These are phyloP conservation scores for Notechis scutatus DNA, from an alignment of 2,113 vertebrate species.

Conservation along the genomic window DNA sequence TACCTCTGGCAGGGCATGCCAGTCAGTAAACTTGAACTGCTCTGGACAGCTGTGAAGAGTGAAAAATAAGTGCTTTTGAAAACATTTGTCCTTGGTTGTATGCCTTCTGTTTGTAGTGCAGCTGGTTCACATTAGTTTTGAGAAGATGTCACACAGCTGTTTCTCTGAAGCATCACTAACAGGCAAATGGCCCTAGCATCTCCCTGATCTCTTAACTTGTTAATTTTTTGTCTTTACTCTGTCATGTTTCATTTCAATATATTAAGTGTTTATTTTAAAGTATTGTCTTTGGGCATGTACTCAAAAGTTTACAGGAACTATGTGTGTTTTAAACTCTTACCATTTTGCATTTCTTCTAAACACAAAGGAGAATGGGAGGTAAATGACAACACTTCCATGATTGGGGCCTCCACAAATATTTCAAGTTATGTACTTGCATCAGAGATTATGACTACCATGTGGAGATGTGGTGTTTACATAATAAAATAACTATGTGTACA, in stretches of 20 bases:
- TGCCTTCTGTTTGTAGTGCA: conserved; percentile 53
- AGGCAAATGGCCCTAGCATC: conserved; percentile 59
- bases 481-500: not conserved
- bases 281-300: conserved; percentile 49
- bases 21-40: conserved; percentile 51
- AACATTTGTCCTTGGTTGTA: conserved; percentile 60
- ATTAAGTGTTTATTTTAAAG: conserved; percentile 54
- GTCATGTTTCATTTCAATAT: conserved; percentile 64
- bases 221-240: conserved; percentile 50
- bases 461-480: not conserved
- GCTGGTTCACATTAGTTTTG: conserved; percentile 66
- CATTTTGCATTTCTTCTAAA: not conserved
- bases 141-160: conserved; percentile 69
- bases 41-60: conserved; percentile 57
- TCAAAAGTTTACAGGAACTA: conserved; percentile 55
- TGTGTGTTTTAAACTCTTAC: conserved; percentile 26
- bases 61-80: conserved; percentile 50
- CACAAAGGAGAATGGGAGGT: not conserved
- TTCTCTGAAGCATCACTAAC: conserved; percentile 64
- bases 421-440: not conserved
- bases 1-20: conserved; percentile 35
- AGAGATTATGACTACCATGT: not conserved
- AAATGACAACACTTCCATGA: not conserved
- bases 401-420: not conserved
- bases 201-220: conserved; percentile 57